Base-by-base conservation (phyloP, 2,888 invertebrate genomes). In the Tetropium fuscum region DNA sequence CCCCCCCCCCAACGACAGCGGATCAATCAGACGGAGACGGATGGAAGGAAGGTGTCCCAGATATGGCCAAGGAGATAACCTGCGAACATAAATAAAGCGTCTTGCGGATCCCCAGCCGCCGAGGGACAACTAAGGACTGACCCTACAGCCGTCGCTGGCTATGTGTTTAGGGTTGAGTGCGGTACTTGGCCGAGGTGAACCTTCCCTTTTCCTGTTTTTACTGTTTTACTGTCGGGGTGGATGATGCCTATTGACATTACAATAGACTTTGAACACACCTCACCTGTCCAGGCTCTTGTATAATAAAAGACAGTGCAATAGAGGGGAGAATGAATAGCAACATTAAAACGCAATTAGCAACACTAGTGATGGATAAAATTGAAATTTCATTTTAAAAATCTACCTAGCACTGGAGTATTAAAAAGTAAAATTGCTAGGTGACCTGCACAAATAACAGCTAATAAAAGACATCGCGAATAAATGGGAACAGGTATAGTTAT, bases 81-180 rank as follows among this genome's bases (percentile, higher is more conserved):
- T 38, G 54, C 36, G 38, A 53, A 53, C 53, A 53, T 51, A 51
- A 51, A 51, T 51, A 51, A 32, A 19, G 10, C 18, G 44, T 18
- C 36, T 32, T 34, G 45, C 18, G 19, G 18, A 34, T 34, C 34
- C 18, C 18, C 18, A 49, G 34, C 20, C 36, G 49, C 32, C 15
- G n/a, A 22, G 41, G 41, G 41, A 22, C 22, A 10, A 10, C 34
- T 32, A 18, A 15, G 40, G 30, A 22, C 27, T 51, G 51, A 51
- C 51, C 51, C n/a, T n/a, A n/a, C n/a, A n/a, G n/a, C n/a, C n/a
- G n/a, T n/a, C n/a, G 27, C 18, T 34, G 30, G 48, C 2, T 48
- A 36, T 30, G 34, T 49, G 8, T 36, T 38, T 27, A 22, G 38
- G 36, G 51, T 51, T 16, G 22, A 15, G 25, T 38, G 15, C 19